phyloP scores from a whole-genome alignment of 2,888 invertebrate species.

The Hydriomena furcata region DNA sequence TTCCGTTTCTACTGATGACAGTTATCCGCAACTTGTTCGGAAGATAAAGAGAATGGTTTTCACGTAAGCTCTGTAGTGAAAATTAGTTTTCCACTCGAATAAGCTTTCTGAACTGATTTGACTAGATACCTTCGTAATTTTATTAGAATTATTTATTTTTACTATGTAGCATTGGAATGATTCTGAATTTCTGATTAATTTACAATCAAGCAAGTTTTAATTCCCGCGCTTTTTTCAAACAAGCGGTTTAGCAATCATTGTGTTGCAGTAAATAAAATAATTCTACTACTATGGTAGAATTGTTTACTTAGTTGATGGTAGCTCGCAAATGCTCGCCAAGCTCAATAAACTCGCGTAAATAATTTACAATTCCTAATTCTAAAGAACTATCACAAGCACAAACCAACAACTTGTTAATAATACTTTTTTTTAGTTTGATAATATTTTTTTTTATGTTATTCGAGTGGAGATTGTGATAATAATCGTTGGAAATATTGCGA shows the following conservation, averaged over 20 bases:
- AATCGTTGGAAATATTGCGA: constrained; percentile 45
- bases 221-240: neutral
- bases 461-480: constrained; percentile 56
- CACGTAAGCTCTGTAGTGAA: constrained; percentile 44
- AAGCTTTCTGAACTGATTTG: neutral
- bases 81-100: constrained; percentile 31
- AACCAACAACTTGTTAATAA: no score
- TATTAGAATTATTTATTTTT: no score
- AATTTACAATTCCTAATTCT: no score
- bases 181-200: no score
- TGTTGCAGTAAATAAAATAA: neutral
- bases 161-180: no score
- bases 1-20: constrained; percentile 41
- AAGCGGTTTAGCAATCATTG: neutral
- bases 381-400: no score
- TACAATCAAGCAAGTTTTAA: no score
- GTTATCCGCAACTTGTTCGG: constrained; percentile 42
- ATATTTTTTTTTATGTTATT: constrained; percentile 24
- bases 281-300: constrained; percentile 9
- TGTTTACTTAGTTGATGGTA: neutral
- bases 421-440: no score
- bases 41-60: constrained; percentile 52
- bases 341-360: no score
- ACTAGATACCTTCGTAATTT: no score
- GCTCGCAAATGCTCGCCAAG: no score